Evolutionary conservation across 2,888 invertebrate species (phyloP), one percentile per base, ranked within the genome.

Genomic region (Therioaphis trifolii): DNA sequence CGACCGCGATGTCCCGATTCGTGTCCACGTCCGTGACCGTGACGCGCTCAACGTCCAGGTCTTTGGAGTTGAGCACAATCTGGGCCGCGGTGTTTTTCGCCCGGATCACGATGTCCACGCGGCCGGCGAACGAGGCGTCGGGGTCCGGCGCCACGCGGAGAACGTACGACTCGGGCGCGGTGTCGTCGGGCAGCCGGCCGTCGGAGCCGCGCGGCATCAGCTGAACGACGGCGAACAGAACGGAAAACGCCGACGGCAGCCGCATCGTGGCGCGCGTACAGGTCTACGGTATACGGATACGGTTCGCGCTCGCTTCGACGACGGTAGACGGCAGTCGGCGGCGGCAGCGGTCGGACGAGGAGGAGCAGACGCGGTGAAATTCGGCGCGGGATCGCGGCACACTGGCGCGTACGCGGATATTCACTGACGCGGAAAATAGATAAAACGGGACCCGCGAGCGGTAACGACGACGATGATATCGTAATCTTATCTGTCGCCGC

Each of bases 81-180:
- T 18, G 7, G 5, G 29, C 0, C 29, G 35, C 18, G 66, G 29
- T 18, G 15, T 2, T 40, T 35, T 15, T 35, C 14, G 12, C 40
- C 18, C 0, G 18, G 40, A 66, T 35, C 35, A 2, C 18, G 40
- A 66, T 66, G 15, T 15, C 18, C 40, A 35, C 66, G 18, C 5
- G 35, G 15, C 66, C 66, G 18, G 18, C 35, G 66, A 66, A 66
- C 66, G 66, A 18, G n/a, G n/a, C 29, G 66, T 18, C 58, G 58
- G 5, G 24, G 35, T 4, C 18, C 15, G 66, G 66, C 18, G 18
- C n/a, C 21, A 35, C 40, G 9, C 9, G 4, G 12, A 66, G 40
- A 15, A 18, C 66, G 66, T 66, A 66, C 66, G 35, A 35, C 15
- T 35, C 35, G 12, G 66, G 66, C 14, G 5, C 66, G 15, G 40